Evolutionary conservation across 2,113 vertebrate genomes (phyloP).

Genomic region (Hassar affinis): DNA sequence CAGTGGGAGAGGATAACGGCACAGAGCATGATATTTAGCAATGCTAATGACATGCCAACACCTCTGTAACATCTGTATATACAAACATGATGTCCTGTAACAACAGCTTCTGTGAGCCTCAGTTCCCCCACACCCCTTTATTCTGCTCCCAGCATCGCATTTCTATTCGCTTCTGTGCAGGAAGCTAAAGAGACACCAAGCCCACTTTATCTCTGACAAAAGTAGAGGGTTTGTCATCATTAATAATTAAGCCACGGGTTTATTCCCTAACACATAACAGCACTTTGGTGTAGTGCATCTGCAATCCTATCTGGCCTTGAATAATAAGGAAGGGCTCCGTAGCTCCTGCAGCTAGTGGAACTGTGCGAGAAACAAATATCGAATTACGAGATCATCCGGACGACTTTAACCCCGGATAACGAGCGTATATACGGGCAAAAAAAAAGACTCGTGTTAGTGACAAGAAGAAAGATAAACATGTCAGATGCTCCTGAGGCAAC

Average conservation of each 20-base stretch:
- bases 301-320: conserved; percentile 13
- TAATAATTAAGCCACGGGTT: conserved; percentile 40
- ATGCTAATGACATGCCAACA: conserved; percentile 36
- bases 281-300: conserved; percentile 10
- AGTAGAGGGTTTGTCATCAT: conserved; percentile 35
- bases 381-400: not conserved
- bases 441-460: conserved; percentile 2
- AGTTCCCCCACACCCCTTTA: not conserved
- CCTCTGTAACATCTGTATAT: conserved; percentile 42
- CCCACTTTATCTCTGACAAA: conserved; percentile 10
- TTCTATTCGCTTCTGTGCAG: not conserved
- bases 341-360: not conserved
- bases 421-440: not conserved
- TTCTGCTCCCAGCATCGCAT: not conserved
- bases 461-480: not conserved
- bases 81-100: conserved; percentile 28
- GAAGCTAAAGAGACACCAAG: conserved; percentile 4
- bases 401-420: not conserved
- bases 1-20: not conserved
- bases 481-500: not conserved
- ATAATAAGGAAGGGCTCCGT: conserved; percentile 11
- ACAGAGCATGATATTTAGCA: conserved; percentile 23
- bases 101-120: conserved; percentile 10
- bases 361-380: not conserved
- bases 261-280: conserved; percentile 28